phyloP scores from a whole-genome alignment of 2,113 vertebrate species.

The Mesembrinibis cayennensis region DNA sequence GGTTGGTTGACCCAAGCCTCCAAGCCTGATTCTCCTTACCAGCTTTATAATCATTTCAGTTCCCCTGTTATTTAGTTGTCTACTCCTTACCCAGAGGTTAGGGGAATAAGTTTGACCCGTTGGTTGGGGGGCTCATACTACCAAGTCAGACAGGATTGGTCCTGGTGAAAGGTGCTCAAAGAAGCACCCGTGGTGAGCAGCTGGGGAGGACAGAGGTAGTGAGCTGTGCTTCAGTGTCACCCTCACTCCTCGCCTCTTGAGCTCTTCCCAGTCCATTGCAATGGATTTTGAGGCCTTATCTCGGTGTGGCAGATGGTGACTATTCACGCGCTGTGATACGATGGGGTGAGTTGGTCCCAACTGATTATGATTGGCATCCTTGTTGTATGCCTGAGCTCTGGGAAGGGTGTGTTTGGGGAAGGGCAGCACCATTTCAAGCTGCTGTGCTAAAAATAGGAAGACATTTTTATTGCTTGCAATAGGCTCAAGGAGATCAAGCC shows the following conservation, averaged over 20 bases:
- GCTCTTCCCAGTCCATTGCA: background rate
- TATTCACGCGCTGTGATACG: background rate
- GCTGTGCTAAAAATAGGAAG: background rate
- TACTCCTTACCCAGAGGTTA: background rate
- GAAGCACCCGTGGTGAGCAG: fast-evolving
- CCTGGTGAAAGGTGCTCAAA: background rate
- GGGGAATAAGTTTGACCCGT: background rate
- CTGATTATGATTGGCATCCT: background rate
- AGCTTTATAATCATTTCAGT: background rate
- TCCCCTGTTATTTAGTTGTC: background rate
- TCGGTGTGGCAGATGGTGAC: background rate
- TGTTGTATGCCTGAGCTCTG: background rate
- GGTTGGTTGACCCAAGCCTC: background rate
- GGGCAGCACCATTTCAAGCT: background rate
- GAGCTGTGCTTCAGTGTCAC: background rate
- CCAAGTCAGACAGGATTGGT: background rate
- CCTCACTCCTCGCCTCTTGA: background rate
- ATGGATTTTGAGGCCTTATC: background rate
- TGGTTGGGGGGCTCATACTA: background rate
- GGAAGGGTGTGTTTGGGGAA: background rate
- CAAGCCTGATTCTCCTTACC: background rate
- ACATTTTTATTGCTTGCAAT: background rate
- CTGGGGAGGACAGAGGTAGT: background rate
- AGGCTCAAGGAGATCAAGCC: background rate
- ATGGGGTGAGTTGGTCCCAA: background rate